phyloP scores from a whole-genome alignment of 2,888 invertebrate species.

The Leucoptera coffeella region DNA sequence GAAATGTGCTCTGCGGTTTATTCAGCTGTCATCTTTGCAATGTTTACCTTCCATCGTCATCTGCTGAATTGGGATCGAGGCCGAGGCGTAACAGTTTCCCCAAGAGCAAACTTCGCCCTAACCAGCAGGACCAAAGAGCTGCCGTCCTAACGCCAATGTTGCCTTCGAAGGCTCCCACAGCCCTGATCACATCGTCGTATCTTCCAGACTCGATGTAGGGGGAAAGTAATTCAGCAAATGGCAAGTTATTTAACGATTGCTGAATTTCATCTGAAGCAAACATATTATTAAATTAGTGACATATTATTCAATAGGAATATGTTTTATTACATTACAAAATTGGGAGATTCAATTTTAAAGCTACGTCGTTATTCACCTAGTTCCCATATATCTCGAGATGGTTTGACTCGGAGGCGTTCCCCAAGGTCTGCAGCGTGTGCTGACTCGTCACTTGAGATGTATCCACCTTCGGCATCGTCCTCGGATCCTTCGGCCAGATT shows the following conservation, averaged over 20 bases:
- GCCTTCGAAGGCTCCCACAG: conserved; percentile 15
- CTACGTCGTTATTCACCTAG: conserved; percentile 27
- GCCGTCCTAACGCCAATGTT: conserved; percentile 40
- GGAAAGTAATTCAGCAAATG: conserved; percentile 37
- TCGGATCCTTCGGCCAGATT: conserved; percentile 32
- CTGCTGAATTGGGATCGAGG: conserved; percentile 58
- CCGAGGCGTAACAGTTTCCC: conserved; percentile 45
- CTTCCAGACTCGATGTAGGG: conserved; percentile 28
- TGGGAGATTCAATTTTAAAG: too few species aligned
- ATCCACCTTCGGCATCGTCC: conserved; percentile 25
- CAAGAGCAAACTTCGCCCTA: conserved; percentile 51
- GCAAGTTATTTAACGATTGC: conserved; percentile 24
- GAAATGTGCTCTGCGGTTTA: too few species aligned
- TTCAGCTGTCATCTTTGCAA: neutral
- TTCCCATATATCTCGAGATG: conserved; percentile 42
- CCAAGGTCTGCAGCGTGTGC: conserved; percentile 39
- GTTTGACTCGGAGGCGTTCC: conserved; percentile 31
- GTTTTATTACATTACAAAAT: too few species aligned
- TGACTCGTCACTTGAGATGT: conserved; percentile 53
- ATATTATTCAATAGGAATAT: too few species aligned
- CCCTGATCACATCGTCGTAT: conserved; percentile 30
- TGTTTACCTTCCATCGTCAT: conserved; percentile 62
- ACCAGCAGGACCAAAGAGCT: conserved; percentile 57
- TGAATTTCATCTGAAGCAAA: conserved; percentile 28
- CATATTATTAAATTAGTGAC: too few species aligned